Percentiles rank a stretch among this genome's conserved stretches.
Conservation (phyloP, 1,140 invertebrate species). For the Acarapis woodi region DNA sequence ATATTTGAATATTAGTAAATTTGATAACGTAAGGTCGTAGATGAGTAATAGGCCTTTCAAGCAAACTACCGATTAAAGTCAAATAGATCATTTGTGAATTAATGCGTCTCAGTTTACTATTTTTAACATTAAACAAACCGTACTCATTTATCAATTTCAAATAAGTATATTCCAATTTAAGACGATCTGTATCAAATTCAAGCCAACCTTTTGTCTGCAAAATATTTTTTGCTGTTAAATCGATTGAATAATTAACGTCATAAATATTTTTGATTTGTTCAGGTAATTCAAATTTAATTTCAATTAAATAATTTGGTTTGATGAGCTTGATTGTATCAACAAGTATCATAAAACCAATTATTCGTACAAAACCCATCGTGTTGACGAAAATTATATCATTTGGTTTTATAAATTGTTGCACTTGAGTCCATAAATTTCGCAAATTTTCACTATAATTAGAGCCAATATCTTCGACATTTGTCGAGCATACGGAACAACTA, state of each 20-base stretch:
- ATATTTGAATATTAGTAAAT: conserved; percentile 3
- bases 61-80: background rate
- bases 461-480: background rate
- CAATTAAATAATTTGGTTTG: conserved; percentile 7
- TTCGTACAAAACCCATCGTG: conserved; percentile 9
- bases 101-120: background rate
- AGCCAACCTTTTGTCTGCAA: background rate
- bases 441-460: background rate
- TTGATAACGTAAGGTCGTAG: background rate
- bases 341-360: conserved; percentile 7
- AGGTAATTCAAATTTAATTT: conserved; percentile 4
- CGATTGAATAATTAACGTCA: background rate
- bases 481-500: background rate
- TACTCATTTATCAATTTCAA: background rate
- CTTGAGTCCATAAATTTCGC: background rate
- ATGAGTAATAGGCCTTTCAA: background rate
- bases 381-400: conserved; percentile 5
- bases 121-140: background rate
- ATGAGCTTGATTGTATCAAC: conserved; percentile 5
- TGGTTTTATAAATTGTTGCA: too few species aligned
- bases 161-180: background rate
- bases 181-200: background rate
- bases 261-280: background rate
- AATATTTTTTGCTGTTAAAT: background rate
- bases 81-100: conserved; percentile 2